A percentile compares a stretch with the other conserved stretches of the same genome.
These are phyloP conservation scores for Biston betularia DNA, from an alignment of 2,888 invertebrate species.

Conservation along the genomic window DNA sequence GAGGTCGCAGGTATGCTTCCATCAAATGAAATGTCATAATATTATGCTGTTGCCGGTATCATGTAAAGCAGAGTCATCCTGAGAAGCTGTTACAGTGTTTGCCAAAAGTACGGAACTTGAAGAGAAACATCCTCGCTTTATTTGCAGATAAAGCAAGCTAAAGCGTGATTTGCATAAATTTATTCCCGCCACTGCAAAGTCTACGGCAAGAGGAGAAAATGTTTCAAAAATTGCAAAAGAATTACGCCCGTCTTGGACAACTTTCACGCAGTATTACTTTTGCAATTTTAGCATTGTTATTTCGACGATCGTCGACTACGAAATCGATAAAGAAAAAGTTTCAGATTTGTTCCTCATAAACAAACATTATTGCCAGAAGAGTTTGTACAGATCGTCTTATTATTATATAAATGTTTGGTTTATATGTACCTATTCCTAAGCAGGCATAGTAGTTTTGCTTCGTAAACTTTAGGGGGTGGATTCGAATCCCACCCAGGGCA, in stretches of 20 bases:
- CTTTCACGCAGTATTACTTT: neutral
- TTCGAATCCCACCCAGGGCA: too few species aligned
- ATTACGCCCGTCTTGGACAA: neutral
- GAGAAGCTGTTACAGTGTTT: conserved; percentile 19
- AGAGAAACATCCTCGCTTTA: conserved; percentile 7
- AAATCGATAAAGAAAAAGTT: neutral
- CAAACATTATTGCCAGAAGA: neutral
- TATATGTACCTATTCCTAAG: too few species aligned
- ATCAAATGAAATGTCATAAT: conserved; percentile 23
- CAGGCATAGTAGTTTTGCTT: too few species aligned
- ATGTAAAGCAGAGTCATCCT: conserved; percentile 9
- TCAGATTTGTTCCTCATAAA: neutral
- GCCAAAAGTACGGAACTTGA: conserved; percentile 4
- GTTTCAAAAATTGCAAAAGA: conserved; percentile 2
- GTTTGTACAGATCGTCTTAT: too few species aligned
- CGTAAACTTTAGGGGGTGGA: too few species aligned
- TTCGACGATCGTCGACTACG: neutral
- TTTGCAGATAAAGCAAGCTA: conserved; percentile 13
- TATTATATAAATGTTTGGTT: too few species aligned
- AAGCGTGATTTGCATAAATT: conserved; percentile 8
- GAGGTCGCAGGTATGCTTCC: conserved; percentile 15
- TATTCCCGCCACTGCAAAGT: conserved; percentile 8
- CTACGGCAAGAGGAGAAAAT: neutral
- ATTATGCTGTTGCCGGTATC: conserved; percentile 1
- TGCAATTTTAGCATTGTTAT: neutral